phyloP scores from a whole-genome alignment of 2,797 vertebrate species.

The Pangasius larnaudii region DNA sequence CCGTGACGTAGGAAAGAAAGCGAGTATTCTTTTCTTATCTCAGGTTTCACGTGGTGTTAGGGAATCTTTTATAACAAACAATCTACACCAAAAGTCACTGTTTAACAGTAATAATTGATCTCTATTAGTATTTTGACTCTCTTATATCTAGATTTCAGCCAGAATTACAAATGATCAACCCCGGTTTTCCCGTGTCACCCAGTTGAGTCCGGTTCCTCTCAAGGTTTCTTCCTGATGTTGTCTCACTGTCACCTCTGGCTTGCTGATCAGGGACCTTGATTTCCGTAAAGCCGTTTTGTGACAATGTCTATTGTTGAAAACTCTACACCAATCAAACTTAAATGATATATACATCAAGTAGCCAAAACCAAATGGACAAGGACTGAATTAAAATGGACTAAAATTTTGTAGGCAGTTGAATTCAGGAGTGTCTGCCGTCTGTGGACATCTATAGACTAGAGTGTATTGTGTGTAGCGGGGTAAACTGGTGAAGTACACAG shows the following conservation, averaged over 20 bases:
- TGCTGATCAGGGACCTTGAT: neutral
- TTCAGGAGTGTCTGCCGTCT: neutral
- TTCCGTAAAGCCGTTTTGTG: neutral
- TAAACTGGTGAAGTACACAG: neutral
- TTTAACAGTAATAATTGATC: neutral
- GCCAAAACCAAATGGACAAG: neutral
- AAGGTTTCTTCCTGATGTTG: neutral
- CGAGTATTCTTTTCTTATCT: neutral
- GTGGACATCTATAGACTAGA: neutral
- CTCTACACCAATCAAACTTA: neutral
- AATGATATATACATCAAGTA: no score
- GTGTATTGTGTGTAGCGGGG: neutral
- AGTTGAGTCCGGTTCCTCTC: neutral
- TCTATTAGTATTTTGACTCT: neutral
- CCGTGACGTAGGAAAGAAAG: neutral
- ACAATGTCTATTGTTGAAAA: neutral
- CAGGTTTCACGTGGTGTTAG: neutral
- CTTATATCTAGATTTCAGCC: neutral
- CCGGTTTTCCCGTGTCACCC: neutral
- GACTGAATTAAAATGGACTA: neutral
- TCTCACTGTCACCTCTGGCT: neutral
- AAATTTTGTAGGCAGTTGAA: neutral
- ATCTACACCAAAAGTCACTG: neutral
- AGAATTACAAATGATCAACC: neutral
- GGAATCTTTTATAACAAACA: no score